A percentile compares a stretch with the other conserved stretches of the same genome.
Conservation (phyloP, 2,797 vertebrate genomes). For the Gallinago nigripennis region DNA sequence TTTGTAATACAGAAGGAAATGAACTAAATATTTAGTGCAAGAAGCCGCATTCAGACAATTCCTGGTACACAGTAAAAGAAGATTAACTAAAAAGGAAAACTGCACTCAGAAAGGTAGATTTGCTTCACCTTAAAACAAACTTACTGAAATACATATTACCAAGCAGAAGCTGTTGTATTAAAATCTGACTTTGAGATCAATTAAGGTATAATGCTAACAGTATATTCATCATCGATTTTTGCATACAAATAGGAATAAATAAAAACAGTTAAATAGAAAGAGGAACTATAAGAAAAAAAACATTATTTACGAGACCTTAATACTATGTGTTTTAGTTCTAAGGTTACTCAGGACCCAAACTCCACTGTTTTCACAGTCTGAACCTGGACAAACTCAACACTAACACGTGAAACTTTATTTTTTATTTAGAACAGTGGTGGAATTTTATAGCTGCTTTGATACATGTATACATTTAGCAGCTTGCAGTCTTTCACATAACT, state of each 20-base stretch:
- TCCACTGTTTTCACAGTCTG: background rate
- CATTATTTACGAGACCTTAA: background rate
- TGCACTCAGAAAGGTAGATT: background rate
- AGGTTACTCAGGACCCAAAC: background rate
- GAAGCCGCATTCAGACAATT: background rate
- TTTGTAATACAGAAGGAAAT: background rate
- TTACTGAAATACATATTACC: background rate
- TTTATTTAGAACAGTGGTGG: background rate
- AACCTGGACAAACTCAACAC: background rate
- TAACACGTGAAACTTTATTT: background rate
- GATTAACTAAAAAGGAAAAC: background rate
- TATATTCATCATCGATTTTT: background rate
- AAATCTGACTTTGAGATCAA: constrained; percentile 12
- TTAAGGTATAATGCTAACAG: background rate
- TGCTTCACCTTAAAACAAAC: background rate
- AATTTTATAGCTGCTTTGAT: background rate
- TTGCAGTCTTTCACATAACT: background rate
- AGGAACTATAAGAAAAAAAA: background rate
- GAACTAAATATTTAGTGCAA: background rate
- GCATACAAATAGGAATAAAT: background rate
- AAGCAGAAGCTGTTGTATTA: background rate
- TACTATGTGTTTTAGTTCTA: background rate
- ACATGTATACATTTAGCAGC: background rate
- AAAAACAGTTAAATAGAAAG: background rate
- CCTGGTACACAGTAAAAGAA: background rate